phyloP scores from a whole-genome alignment of 64 coral and sea anemone species.

The Astreopora myriophthalma region DNA sequence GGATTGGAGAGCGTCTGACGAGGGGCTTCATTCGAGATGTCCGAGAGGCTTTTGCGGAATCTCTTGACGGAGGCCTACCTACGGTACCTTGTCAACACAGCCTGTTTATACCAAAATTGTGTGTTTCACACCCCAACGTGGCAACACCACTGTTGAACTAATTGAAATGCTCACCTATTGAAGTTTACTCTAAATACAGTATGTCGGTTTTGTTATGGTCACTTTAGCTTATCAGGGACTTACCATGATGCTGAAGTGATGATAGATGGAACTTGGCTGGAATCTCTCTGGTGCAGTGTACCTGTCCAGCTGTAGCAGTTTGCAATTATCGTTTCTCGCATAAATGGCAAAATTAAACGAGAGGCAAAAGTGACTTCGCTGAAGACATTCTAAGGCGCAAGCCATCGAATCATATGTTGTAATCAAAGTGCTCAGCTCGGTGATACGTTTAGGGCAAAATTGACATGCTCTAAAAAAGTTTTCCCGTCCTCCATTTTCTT shows the following conservation, averaged over 20 bases:
- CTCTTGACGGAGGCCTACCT: too few species aligned
- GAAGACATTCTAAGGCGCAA: background rate
- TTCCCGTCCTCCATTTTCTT: background rate
- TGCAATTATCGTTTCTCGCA: background rate
- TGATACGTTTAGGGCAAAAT: background rate
- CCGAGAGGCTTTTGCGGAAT: too few species aligned
- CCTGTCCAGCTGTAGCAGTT: background rate
- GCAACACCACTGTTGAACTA: too few species aligned
- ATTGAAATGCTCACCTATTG: too few species aligned
- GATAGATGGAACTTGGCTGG: background rate
- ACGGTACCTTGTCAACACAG: too few species aligned
- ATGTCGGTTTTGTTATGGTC: too few species aligned
- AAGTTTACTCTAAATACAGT: too few species aligned
- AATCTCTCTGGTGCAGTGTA: background rate
- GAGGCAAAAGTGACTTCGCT: background rate
- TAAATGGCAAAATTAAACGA: background rate
- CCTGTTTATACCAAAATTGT: too few species aligned
- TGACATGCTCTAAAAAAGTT: background rate
- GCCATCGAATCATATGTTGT: background rate
- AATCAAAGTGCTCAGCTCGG: background rate
- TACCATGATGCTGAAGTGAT: constrained; percentile 1
- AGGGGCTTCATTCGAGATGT: too few species aligned
- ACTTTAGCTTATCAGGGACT: too few species aligned
- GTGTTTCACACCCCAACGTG: too few species aligned
- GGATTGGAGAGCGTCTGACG: too few species aligned